Evolutionary conservation across 2,113 vertebrate species (phyloP).

Genomic region (Raphicerus campestris): DNA sequence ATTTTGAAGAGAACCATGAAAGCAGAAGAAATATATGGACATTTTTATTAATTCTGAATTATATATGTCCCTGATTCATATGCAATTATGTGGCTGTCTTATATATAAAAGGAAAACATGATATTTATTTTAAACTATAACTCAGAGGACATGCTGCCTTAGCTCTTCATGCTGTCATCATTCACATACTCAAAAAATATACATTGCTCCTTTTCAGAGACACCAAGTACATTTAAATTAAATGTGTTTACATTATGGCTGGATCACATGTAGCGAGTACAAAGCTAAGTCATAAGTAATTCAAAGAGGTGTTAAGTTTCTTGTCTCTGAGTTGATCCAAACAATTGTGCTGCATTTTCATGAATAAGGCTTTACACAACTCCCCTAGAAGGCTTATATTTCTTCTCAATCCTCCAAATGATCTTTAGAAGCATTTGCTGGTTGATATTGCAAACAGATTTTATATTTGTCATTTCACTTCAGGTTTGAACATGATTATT

Average conservation of each 20-base stretch:
- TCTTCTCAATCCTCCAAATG: not conserved
- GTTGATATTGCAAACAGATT: not conserved
- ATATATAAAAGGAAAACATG: not conserved
- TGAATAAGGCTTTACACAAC: not conserved
- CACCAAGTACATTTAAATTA: conserved; percentile 6
- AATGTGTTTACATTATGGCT: conserved; percentile 13
- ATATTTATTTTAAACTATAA: not conserved
- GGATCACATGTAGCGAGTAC: not conserved
- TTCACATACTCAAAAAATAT: conserved; percentile 11
- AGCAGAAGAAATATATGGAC: conserved; percentile 1
- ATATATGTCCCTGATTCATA: not conserved
- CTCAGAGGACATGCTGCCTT: not conserved
- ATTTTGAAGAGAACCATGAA: conserved; percentile 17
- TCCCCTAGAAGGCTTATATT: not conserved
- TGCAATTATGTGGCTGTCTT: not conserved
- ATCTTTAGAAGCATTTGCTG: conserved; percentile 1
- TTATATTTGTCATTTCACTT: conserved; percentile 40
- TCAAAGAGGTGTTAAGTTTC: not conserved
- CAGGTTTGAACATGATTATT: not conserved
- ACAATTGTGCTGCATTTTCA: not conserved
- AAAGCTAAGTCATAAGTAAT: conserved; percentile 28
- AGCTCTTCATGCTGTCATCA: conserved; percentile 16
- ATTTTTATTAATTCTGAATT: conserved; percentile 11
- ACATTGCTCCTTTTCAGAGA: not conserved
- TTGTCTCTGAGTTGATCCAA: conserved; percentile 15